Conservation (phyloP, 64 coral and sea anemone species). For the Porites australiensis region DNA sequence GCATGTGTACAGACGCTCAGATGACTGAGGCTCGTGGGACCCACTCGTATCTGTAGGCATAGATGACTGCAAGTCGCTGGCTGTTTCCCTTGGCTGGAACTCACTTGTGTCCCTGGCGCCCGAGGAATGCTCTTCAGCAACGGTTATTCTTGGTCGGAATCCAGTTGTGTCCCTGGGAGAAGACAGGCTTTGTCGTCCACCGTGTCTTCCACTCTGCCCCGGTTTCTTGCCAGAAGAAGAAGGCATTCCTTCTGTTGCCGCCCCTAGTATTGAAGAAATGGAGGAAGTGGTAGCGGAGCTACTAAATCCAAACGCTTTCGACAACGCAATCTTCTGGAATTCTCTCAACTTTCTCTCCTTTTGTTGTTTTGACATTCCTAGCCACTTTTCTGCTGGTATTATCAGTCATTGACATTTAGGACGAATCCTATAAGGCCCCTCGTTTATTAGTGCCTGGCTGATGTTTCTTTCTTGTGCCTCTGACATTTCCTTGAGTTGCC, state of each 20-base stretch:
- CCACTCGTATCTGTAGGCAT: too few relatives aligned
- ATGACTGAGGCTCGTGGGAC: neutral
- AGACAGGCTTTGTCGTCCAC: neutral
- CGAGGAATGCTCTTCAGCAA: too few relatives aligned
- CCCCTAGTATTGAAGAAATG: too few relatives aligned
- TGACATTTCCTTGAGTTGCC: neutral
- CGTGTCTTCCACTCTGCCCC: too few relatives aligned
- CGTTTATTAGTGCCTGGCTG: neutral
- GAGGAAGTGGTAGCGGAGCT: too few relatives aligned
- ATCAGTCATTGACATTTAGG: neutral
- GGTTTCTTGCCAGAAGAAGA: too few relatives aligned
- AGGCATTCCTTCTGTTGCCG: too few relatives aligned
- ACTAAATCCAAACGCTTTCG: too few relatives aligned
- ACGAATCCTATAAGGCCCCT: neutral
- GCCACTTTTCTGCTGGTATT: neutral
- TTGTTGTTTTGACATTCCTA: neutral
- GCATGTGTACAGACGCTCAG: neutral
- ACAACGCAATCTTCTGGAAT: too few relatives aligned
- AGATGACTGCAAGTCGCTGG: too few relatives aligned
- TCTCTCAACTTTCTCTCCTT: neutral
- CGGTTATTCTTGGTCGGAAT: neutral
- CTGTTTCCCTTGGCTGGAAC: too few relatives aligned
- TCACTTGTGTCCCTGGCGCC: too few relatives aligned
- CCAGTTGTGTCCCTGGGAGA: neutral
- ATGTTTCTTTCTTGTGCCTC: constrained; percentile 5